Evolutionary conservation across 1,140 invertebrate species (phyloP), one percentile per base, ranked within the genome.

Genomic region (Pomacea maculata): DNA sequence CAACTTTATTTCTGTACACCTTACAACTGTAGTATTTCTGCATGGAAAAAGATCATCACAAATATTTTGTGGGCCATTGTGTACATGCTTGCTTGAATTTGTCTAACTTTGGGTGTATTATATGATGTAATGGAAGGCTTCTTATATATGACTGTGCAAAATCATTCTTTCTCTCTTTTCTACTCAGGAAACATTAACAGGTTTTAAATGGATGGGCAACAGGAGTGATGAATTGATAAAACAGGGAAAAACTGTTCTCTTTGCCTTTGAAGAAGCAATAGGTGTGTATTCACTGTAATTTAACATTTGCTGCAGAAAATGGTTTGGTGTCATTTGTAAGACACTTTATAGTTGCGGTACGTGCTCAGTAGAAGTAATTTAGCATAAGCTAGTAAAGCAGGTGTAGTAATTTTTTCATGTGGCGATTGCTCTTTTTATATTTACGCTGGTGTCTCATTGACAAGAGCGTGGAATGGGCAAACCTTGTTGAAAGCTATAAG

Each of bases 201-300:
- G 99, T 0, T 99, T 99, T 89, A 99, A 99, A 89, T 99, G 98
- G 98, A 99, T 99, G 96, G 98, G 96, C 88, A 99, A 99, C 89
- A 94, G 94, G 91, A 93, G 95, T 0, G 90, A 95, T 61, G 93
- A 98, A n/a, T 89, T 98, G 52, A 91, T 94, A 65, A 91, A 89
- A 21, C 67, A 90, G 79, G 92, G 91, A 68, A 90, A 97, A 87
- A 91, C 91, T 1, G 95, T 99, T 1, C 89, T 99, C 67, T 98
- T 99, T 92, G 97, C 97, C 0, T 99, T 96, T 91, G 98, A 99
- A 92, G 94, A 94, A 87, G 93, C 94, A 19, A 94, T 94, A 78
- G 93, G 93, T 88, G 85, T 84, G 81, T 70, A n/a, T 74, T 17
- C 34, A 70, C 29, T 70, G 12, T 34, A 25, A 70, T n/a, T 70